phyloP scores from a whole-genome alignment of 2,888 invertebrate species.

The Plutella xylostella region DNA sequence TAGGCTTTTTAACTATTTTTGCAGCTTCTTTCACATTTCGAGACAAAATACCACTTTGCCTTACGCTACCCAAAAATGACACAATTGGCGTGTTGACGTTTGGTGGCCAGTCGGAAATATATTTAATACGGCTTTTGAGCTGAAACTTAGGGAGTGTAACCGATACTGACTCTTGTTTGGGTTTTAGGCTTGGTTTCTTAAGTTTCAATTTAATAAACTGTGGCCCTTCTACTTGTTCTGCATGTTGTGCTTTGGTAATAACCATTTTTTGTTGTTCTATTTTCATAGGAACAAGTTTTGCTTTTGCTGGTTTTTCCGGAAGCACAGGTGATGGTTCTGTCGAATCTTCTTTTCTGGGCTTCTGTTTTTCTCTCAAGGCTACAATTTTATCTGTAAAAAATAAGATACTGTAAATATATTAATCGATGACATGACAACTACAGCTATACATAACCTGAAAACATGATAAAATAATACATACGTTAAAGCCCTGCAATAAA shows the following conservation, averaged over 20 bases:
- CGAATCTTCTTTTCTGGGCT: no score
- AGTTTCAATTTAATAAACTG: constrained; percentile 78
- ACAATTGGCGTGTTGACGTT: constrained; percentile 61
- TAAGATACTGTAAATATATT: no score
- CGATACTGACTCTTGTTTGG: constrained; percentile 50
- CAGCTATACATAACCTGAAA: no score
- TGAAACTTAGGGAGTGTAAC: constrained; percentile 74
- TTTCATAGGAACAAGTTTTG: constrained; percentile 57
- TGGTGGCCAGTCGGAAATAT: constrained; percentile 74
- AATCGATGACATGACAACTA: no score
- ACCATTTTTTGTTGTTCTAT: constrained; percentile 74
- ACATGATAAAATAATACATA: no score
- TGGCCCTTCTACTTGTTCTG: constrained; percentile 71
- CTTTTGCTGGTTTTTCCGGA: constrained; percentile 21
- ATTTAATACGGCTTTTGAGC: constrained; percentile 77
- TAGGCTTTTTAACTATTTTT: constrained; percentile 70
- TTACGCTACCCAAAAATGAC: constrained; percentile 64
- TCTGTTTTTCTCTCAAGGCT: no score
- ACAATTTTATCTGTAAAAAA: no score
- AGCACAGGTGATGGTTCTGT: no score
- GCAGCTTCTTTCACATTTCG: constrained; percentile 78
- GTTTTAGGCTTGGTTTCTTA: constrained; percentile 68
- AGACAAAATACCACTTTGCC: constrained; percentile 76
- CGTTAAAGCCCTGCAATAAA: no score
- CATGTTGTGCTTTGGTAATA: constrained; percentile 73